Evolutionary conservation across 2,113 vertebrate species (phyloP).

Genomic region (Pseudolaguvia tuberculata): DNA sequence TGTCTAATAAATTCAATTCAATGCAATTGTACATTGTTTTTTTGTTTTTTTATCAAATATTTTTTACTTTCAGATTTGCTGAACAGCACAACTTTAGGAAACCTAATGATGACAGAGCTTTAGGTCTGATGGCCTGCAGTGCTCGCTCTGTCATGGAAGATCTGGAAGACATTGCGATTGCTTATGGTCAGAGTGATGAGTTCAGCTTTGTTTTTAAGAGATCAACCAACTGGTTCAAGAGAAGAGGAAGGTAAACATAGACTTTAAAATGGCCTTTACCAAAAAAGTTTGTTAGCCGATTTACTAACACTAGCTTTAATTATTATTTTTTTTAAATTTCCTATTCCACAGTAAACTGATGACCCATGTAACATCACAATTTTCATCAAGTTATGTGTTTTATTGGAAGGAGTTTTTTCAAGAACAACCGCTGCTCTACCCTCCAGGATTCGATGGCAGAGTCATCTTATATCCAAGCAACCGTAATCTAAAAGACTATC

Average conservation of each 20-base stretch:
- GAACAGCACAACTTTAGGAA: constrained; percentile 86
- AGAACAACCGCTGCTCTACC: constrained; percentile 84
- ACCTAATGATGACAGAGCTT: constrained; percentile 86
- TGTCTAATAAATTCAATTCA: no score
- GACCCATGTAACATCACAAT: constrained; percentile 94
- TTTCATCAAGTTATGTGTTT: constrained; percentile 94
- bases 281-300: no score
- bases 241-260: constrained; percentile 84
- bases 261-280: background rate
- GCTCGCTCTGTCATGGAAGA: constrained; percentile 89
- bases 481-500: constrained; percentile 88
- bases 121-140: constrained; percentile 83
- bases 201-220: constrained; percentile 95
- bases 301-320: background rate
- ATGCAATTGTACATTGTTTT: no score
- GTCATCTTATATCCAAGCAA: constrained; percentile 91
- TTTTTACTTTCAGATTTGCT: constrained; percentile 75
- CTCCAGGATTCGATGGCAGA: constrained; percentile 91
- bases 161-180: constrained; percentile 83
- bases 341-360: constrained; percentile 84
- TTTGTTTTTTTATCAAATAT: background rate
- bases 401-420: constrained; percentile 92
- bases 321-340: background rate
- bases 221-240: constrained; percentile 88
- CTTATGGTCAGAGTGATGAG: constrained; percentile 96